These are phyloP conservation scores for Vipera ursinii DNA, from an alignment of 2,797 vertebrate genomes.

Conservation along the genomic window DNA sequence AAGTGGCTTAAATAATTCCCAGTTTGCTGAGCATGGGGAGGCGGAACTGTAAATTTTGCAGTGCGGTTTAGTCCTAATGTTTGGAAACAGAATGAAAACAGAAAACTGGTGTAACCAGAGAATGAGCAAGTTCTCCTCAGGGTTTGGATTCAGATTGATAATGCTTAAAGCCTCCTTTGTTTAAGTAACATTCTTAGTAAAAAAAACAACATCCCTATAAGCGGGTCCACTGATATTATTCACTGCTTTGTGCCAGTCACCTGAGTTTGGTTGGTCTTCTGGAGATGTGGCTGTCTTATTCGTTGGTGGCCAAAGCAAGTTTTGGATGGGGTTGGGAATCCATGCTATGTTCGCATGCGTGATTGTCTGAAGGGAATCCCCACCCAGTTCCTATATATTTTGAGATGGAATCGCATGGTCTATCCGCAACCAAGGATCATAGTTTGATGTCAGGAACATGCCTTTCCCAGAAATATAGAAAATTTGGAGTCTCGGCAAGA, in stretches of 20 bases:
- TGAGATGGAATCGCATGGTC: neutral
- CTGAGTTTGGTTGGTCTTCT: neutral
- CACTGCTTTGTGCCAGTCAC: neutral
- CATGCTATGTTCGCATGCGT: neutral
- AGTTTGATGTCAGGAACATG: neutral
- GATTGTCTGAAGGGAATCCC: neutral
- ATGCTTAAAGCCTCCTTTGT: neutral
- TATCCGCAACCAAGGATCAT: neutral
- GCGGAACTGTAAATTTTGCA: rapidly evolving
- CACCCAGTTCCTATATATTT: neutral
- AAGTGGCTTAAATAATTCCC: neutral
- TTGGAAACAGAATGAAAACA: neutral
- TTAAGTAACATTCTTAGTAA: neutral
- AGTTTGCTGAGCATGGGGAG: rapidly evolving
- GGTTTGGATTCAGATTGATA: neutral
- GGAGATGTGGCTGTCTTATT: neutral
- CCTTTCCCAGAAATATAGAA: neutral
- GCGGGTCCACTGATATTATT: neutral
- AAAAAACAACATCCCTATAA: neutral
- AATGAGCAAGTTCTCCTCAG: rapidly evolving
- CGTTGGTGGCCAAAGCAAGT: neutral
- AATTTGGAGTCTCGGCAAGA: neutral
- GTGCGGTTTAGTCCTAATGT: rapidly evolving
- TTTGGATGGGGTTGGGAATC: neutral
- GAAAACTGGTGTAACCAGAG: neutral